Evolutionary conservation across 2,113 vertebrate species (phyloP).

Genomic region (Aix galericulata): DNA sequence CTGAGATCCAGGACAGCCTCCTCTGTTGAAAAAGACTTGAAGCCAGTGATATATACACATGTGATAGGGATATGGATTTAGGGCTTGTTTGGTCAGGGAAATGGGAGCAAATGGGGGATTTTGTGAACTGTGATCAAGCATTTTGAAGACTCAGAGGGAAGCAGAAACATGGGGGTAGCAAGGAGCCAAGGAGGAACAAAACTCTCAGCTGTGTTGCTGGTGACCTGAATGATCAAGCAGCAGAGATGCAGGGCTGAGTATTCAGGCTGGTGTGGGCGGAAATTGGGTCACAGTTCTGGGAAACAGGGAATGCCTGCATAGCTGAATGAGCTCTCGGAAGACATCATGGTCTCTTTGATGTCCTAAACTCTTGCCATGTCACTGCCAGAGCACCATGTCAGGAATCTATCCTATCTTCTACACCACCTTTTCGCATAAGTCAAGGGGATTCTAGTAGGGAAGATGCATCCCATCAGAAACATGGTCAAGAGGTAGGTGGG

Average conservation of each 20-base stretch:
- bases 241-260: not conserved
- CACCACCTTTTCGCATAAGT: not conserved
- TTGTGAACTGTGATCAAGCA: not conserved
- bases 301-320: not conserved
- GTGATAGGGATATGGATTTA: not conserved
- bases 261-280: not conserved
- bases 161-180: not conserved
- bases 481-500: not conserved
- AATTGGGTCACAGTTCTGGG: accelerated
- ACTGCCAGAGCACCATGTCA: not conserved
- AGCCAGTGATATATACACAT: not conserved
- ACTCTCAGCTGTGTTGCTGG: not conserved
- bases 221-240: not conserved
- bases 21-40: not conserved
- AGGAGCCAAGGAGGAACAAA: not conserved
- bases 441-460: not conserved
- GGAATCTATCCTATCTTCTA: not conserved
- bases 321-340: not conserved
- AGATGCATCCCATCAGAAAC: not conserved
- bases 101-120: not conserved
- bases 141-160: not conserved
- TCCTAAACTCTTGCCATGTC: not conserved
- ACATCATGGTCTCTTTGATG: not conserved
- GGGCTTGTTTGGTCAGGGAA: not conserved
- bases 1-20: not conserved